phyloP scores from a whole-genome alignment of 2,113 vertebrate genomes.

The Struthidea cinerea region DNA sequence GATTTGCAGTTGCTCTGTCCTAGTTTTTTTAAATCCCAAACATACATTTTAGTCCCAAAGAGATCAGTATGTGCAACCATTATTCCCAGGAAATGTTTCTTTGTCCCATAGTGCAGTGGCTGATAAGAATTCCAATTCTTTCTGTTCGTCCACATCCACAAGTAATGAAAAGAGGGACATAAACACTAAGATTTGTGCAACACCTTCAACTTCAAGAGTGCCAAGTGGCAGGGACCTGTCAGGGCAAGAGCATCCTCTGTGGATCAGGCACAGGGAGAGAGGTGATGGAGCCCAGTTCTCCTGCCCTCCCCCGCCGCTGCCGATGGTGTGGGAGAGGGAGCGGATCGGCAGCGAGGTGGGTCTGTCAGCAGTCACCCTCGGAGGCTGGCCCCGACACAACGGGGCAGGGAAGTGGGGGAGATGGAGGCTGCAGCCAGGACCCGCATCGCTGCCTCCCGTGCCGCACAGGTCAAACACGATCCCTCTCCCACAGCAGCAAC shows the following conservation, averaged over 20 bases:
- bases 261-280: neutral
- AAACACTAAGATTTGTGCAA: neutral
- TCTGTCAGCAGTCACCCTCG: neutral
- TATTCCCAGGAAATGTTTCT: neutral
- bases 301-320: neutral
- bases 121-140: neutral
- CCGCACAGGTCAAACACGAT: fast-evolving
- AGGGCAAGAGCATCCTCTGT: fast-evolving
- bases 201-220: neutral
- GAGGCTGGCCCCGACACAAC: fast-evolving
- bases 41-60: neutral
- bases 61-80: neutral
- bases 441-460: fast-evolving
- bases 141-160: neutral
- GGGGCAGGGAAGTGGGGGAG: fast-evolving
- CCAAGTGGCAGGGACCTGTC: neutral
- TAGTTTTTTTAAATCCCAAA: neutral
- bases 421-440: neutral
- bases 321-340: neutral
- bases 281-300: fast-evolving
- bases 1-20: neutral
- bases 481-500: neutral
- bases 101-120: neutral
- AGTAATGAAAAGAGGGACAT: neutral
- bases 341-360: fast-evolving